Conservation (phyloP, 2,888 invertebrate genomes). For the Lacanobia wlatinum region DNA sequence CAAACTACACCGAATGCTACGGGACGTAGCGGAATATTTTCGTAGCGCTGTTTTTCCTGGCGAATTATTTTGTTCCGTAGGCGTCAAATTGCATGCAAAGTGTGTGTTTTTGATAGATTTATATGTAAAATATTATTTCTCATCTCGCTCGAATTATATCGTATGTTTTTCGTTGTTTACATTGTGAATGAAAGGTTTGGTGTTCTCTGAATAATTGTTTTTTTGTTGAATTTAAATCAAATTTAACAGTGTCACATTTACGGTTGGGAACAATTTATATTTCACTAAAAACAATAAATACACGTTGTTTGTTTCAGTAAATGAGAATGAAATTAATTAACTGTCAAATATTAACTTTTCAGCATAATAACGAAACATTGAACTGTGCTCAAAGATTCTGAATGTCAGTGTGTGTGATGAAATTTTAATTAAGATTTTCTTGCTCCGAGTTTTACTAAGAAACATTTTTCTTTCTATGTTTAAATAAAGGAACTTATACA, state of each 20-base stretch:
- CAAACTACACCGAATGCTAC: constrained; percentile 85
- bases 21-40: constrained; percentile 81
- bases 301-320: not conserved
- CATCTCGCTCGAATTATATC: not conserved
- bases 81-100: constrained; percentile 15
- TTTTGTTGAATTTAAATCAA: not conserved
- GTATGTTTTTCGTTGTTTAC: constrained; percentile 7
- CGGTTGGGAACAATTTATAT: not conserved
- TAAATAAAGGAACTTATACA: not conserved
- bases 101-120: constrained; percentile 23
- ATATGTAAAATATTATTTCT: constrained; percentile 5
- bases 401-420: not conserved
- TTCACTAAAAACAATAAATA: not conserved
- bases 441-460: not conserved
- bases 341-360: not conserved
- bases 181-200: not conserved
- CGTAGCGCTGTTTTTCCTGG: constrained; percentile 54
- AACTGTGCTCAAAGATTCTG: not conserved
- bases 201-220: constrained; percentile 2
- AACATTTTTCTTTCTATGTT: not conserved
- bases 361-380: not conserved
- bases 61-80: constrained; percentile 39
- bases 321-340: not conserved
- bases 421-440: not conserved
- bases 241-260: constrained; percentile 10